phyloP scores from a whole-genome alignment of 2,888 invertebrate genomes.

The Dicranocentrus wangi region DNA sequence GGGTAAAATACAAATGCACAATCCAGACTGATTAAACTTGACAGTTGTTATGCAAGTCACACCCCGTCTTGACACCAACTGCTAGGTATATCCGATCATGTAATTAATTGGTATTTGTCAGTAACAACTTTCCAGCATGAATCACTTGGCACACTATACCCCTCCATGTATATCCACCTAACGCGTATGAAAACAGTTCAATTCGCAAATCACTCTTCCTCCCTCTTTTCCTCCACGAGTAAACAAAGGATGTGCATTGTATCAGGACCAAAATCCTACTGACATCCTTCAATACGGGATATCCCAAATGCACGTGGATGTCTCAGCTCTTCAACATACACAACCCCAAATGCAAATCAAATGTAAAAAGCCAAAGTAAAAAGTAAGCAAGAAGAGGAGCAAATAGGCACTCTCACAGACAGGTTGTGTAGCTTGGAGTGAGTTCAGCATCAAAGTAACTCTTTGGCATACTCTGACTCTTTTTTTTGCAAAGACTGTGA shows the following conservation, averaged over 20 bases:
- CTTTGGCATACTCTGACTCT: conserved; percentile 56
- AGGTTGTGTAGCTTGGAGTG: conserved; percentile 52
- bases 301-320: conserved; percentile 69
- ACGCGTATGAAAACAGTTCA: too few relatives aligned
- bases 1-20: too few relatives aligned
- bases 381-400: not conserved
- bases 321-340: not conserved
- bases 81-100: too few relatives aligned
- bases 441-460: conserved; percentile 46
- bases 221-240: conserved; percentile 32
- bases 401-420: conserved; percentile 50
- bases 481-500: conserved; percentile 59
- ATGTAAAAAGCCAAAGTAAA: conserved; percentile 44
- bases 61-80: too few relatives aligned
- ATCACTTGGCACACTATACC: not conserved
- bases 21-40: too few relatives aligned
- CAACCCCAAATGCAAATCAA: not conserved
- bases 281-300: conserved; percentile 70
- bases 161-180: too few relatives aligned
- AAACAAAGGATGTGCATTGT: conserved; percentile 65
- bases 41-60: too few relatives aligned
- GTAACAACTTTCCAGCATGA: conserved; percentile 3
- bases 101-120: too few relatives aligned
- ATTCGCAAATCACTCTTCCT: conserved; percentile 40
- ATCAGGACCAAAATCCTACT: conserved; percentile 69